A percentile compares a stretch with the other conserved stretches of the same genome.
phyloP scores from a whole-genome alignment of 64 coral and sea anemone species.

The Dendronephthya gigantea region DNA sequence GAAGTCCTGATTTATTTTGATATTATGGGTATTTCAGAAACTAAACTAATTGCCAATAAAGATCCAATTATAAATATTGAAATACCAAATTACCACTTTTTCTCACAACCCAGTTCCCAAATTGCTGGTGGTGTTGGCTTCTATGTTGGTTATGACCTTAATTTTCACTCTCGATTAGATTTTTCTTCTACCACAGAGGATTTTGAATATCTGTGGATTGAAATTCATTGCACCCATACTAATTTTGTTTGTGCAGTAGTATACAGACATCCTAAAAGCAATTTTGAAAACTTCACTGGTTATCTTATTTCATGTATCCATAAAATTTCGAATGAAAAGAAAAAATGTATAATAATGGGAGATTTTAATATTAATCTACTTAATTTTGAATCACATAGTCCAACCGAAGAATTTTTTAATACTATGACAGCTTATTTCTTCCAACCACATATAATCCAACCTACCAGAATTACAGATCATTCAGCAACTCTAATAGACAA shows the following conservation, averaged over 20 bases:
- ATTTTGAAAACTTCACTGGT: background rate
- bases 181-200: background rate
- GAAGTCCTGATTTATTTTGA: background rate
- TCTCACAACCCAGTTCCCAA: background rate
- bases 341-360: background rate
- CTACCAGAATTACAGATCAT: slow-evolving; percentile 5
- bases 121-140: slow-evolving; percentile 3
- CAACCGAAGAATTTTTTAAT: slow-evolving; percentile 7
- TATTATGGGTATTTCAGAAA: slow-evolving; percentile 20
- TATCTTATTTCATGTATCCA: background rate
- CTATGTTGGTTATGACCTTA: background rate
- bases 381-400: background rate
- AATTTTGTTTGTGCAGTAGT: slow-evolving; percentile 16
- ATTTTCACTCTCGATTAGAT: background rate
- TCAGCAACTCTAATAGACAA: slow-evolving; percentile 21
- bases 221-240: background rate
- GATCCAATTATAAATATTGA: background rate
- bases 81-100: background rate
- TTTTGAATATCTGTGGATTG: slow-evolving; percentile 1
- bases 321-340: slow-evolving; percentile 2
- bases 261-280: slow-evolving; percentile 24
- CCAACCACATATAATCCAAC: slow-evolving; percentile 20
- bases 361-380: slow-evolving; percentile 17
- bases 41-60: slow-evolving; percentile 2
- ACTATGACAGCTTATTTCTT: background rate